Conservation (phyloP, 2,888 invertebrate species). For the Synanthedon tipuliformis region DNA sequence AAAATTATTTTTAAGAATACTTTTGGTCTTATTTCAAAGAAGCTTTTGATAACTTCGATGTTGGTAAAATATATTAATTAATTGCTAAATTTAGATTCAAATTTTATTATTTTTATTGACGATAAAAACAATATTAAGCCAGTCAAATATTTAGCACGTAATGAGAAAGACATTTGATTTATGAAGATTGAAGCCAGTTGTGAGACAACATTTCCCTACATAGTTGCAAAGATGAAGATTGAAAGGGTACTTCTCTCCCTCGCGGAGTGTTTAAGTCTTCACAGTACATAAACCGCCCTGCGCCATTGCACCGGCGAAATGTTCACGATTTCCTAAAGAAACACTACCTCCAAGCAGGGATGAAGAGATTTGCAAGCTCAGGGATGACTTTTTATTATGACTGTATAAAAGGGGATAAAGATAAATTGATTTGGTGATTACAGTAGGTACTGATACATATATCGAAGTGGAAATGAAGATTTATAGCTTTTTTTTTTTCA, state of each 20-base stretch:
- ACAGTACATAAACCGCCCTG: slow-evolving; percentile 59
- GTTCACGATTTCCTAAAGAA: not conserved
- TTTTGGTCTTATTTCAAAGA: too few relatives aligned
- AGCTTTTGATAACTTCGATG: too few relatives aligned
- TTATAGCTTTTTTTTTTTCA: too few relatives aligned
- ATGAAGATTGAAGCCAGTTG: not conserved
- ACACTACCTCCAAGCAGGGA: not conserved
- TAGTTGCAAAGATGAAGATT: slow-evolving; percentile 4
- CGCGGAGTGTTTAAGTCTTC: slow-evolving; percentile 35
- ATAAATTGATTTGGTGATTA: too few relatives aligned
- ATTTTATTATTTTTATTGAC: too few relatives aligned
- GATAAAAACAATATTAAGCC: too few relatives aligned
- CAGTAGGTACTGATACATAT: too few relatives aligned
- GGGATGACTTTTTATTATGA: not conserved
- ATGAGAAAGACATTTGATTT: not conserved
- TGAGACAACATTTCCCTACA: slow-evolving; percentile 2
- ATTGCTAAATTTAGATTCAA: too few relatives aligned
- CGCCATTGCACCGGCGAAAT: slow-evolving; percentile 42
- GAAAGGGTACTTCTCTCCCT: slow-evolving; percentile 3
- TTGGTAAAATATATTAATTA: too few relatives aligned
- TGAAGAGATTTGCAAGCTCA: not conserved
- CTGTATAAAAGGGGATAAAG: not conserved
- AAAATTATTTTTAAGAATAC: too few relatives aligned
- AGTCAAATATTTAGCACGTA: too few relatives aligned
- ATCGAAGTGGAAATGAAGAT: too few relatives aligned